Evolutionary conservation across 1,140 invertebrate genomes (phyloP), one percentile per base, ranked within the genome.

Genomic region (Neodiprion lecontei): DNA sequence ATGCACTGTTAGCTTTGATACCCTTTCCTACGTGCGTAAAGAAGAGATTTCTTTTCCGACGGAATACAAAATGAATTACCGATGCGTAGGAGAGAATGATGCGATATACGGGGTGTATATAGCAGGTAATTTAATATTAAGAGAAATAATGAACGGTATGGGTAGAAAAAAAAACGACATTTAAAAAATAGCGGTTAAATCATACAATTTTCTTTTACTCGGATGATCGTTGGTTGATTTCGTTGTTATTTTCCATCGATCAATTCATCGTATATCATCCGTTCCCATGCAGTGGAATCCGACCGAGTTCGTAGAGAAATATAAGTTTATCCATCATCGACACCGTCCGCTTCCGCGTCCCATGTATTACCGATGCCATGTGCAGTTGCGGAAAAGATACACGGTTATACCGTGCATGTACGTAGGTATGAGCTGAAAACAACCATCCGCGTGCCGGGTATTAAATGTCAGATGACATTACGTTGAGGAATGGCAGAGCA

Each of bases 1-100:
- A 69, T 69, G 67, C 7, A 14, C 67, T 72, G 77, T 76, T 65
- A 73, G 71, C 75, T 79, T 79, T 80, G 79, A 80, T 80, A 80
- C 79, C 79, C 78, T 75, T 79, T 80, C 77, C 74, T 61, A 40
- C 28, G 5, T 40, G 28, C 28, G 28, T 40, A 40, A 2, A 1
- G 53, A 14, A 61, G 53, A 61, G 53, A 61, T 61, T 40, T 40
- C 28, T 40, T 40, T 40, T 40, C 28, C 28, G 5, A 40, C 28
- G 28, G 1, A 40, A 40, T 12, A 17, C 0, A 61, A 61, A 61
- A 17, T 7, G 53, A 61, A 61, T 14, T 61, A 61, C 5, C n/a
- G 5, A 9, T 61, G 53, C 53, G 9, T 61, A 17, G 53, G 53
- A 61, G 11, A 17, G 53, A 61, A 61, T 12, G 53, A 14, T 61